Evolutionary conservation across 2,888 invertebrate genomes (phyloP).

Genomic region (Atherix ibis): DNA sequence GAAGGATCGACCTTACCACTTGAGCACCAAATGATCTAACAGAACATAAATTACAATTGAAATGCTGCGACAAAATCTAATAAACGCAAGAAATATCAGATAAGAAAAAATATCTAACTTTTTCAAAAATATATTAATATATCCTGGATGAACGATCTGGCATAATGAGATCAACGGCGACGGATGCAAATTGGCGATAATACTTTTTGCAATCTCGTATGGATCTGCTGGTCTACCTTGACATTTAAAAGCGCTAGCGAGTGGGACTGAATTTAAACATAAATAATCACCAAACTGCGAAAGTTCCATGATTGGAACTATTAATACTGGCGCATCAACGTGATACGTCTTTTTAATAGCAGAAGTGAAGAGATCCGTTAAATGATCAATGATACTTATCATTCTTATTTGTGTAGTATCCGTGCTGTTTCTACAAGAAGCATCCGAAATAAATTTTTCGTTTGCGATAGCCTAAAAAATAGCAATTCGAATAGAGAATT

Average conservation of each 20-base stretch:
- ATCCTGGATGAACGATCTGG: conserved; percentile 81
- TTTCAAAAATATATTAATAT: conserved; percentile 72
- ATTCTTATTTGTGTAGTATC: too few relatives aligned
- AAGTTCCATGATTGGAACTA: conserved; percentile 52
- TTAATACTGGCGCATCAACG: conserved; percentile 52
- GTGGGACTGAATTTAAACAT: conserved; percentile 86
- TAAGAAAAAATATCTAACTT: conserved; percentile 21
- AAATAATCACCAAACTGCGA: conserved; percentile 93
- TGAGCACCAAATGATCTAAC: conserved; percentile 40
- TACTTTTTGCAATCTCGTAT: conserved; percentile 65
- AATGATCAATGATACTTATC: conserved; percentile 48
- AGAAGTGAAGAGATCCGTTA: conserved; percentile 49
- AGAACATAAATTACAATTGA: neutral
- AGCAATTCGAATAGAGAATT: too few relatives aligned
- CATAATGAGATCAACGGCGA: conserved; percentile 57
- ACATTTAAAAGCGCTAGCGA: conserved; percentile 56
- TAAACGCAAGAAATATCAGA: too few relatives aligned
- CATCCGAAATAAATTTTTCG: too few relatives aligned
- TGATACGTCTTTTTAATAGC: conserved; percentile 64
- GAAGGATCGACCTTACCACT: conserved; percentile 43
- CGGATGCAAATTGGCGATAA: conserved; percentile 49
- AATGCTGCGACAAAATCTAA: too few relatives aligned
- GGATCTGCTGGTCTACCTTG: conserved; percentile 50
- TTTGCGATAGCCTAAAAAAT: conserved; percentile 35
- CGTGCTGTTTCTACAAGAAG: too few relatives aligned